Base-by-base conservation (phyloP, 2,113 vertebrate genomes). In the Chionis minor region DNA sequence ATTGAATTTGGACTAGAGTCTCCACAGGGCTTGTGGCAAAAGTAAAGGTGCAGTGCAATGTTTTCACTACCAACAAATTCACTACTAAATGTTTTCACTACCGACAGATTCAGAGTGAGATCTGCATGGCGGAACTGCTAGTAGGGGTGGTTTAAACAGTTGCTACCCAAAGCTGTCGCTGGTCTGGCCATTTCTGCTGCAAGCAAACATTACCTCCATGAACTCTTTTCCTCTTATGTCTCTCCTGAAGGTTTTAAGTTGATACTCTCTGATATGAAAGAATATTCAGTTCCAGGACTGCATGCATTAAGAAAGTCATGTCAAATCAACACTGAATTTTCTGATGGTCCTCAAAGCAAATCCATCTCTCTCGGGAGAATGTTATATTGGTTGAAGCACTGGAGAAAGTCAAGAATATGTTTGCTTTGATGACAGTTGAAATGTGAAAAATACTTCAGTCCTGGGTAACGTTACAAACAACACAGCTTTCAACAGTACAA, bases 401-500 rank as follows among this genome's bases (percentile, higher is more conserved):
- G 18, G 23, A 58, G 90, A 69, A 92, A 90, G 28, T 78, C 61
- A 77, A 62, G 27, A 67, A 69, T 84, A 33, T 75, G 55, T 77
- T 77, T 26, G 19, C 44, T 88, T 54, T 61, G 24, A 66, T 77
- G 85, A 84, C 33, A 71, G 75, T 73, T 42, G 27, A 93, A 95
- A 93, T 28, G 26, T 44, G 80, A 95, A 89, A 92, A 95, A 84
- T n/a, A 81, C 58, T 82, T 86, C 73, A 67, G 66, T 83, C 75
- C 35, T 87, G 81, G 28, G 33, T 72, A 56, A 9, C 40, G 14
- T 49, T 93, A 52, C 22, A 75, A 95, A 83, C 42, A 94, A 44
- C 38, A 40, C 21, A 73, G 17, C 19, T 91, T 85, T 87, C 52
- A 66, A 81, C 8, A 62, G 54, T 62, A 85, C 19, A 32, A 59